Conservation (phyloP, 1,140 invertebrate species). For the Drosophila pandora region DNA sequence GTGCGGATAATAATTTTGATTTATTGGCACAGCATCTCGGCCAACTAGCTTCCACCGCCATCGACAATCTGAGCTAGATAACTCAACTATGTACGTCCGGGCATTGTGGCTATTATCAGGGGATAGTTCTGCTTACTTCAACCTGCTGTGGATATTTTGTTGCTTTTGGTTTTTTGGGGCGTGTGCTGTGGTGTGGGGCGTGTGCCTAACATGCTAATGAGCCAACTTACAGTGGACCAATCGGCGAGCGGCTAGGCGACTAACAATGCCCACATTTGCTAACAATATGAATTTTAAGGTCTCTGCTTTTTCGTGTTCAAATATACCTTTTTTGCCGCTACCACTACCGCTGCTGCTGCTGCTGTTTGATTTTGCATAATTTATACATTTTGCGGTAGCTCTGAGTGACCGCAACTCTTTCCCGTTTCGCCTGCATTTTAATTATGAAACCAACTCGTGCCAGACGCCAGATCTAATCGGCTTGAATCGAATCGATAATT, state of each 20-base stretch:
- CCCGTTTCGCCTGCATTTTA: constrained; percentile 56
- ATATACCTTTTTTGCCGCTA: constrained; percentile 31
- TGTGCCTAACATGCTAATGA: constrained; percentile 78
- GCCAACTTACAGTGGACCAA: constrained; percentile 72
- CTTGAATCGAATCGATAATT: constrained; percentile 57
- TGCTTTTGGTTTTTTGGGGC: constrained; percentile 40
- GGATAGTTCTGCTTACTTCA: constrained; percentile 27
- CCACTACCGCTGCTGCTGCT: neutral
- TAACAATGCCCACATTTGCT: constrained; percentile 59
- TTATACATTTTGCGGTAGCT: constrained; percentile 64
- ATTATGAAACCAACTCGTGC: constrained; percentile 73
- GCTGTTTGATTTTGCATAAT: constrained; percentile 67
- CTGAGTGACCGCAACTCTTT: constrained; percentile 62
- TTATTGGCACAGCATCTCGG: constrained; percentile 62
- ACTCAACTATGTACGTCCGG: constrained; percentile 45
- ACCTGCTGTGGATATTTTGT: constrained; percentile 24
- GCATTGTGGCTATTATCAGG: constrained; percentile 57
- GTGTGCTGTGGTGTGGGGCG: constrained; percentile 67
- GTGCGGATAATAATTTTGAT: constrained; percentile 80
- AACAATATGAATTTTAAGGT: constrained; percentile 67
- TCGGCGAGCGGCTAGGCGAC: constrained; percentile 47
- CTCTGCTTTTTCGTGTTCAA: constrained; percentile 31
- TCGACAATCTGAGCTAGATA: constrained; percentile 69
- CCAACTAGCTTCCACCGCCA: constrained; percentile 26
- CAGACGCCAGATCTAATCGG: constrained; percentile 48